These are phyloP conservation scores for Listronotus bonariensis DNA, from an alignment of 1,140 invertebrate species.

Conservation along the genomic window DNA sequence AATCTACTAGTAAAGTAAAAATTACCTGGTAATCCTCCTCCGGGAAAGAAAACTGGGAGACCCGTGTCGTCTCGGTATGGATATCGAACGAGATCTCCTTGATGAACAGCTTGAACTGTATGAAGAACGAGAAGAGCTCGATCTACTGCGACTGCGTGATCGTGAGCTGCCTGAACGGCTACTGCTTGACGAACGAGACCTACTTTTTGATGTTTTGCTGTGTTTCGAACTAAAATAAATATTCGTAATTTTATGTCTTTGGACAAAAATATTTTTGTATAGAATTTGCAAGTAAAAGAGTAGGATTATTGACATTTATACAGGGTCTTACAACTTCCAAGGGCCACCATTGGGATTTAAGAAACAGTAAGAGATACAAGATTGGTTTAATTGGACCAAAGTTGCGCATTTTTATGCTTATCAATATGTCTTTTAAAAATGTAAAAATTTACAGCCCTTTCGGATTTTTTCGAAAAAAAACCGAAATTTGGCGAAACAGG, in stretches of 20 bases:
- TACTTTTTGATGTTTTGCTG: constrained; percentile 40
- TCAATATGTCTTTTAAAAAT: too few species aligned
- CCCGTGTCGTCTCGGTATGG: constrained; percentile 83
- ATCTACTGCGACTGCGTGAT: constrained; percentile 58
- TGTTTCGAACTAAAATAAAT: constrained; percentile 35
- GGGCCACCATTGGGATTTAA: too few species aligned
- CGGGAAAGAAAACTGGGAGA: constrained; percentile 90
- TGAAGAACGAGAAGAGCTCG: constrained; percentile 59
- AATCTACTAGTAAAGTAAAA: neutral
- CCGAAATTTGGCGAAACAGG: too few species aligned
- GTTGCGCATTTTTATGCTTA: too few species aligned
- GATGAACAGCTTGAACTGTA: constrained; percentile 54
- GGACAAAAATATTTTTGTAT: too few species aligned
- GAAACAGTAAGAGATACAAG: too few species aligned
- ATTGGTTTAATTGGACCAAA: too few species aligned
- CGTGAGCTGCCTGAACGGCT: constrained; percentile 53
- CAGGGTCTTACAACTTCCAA: too few species aligned
- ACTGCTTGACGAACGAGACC: constrained; percentile 57
- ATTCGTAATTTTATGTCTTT: neutral
- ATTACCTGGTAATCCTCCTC: constrained; percentile 87
- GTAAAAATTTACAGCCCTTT: too few species aligned
- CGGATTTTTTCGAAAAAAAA: too few species aligned
- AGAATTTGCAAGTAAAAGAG: too few species aligned
- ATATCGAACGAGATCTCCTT: constrained; percentile 76
- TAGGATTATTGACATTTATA: too few species aligned